Conservation (phyloP, 2,888 invertebrate genomes). For the Cataglyphis cursor region DNA sequence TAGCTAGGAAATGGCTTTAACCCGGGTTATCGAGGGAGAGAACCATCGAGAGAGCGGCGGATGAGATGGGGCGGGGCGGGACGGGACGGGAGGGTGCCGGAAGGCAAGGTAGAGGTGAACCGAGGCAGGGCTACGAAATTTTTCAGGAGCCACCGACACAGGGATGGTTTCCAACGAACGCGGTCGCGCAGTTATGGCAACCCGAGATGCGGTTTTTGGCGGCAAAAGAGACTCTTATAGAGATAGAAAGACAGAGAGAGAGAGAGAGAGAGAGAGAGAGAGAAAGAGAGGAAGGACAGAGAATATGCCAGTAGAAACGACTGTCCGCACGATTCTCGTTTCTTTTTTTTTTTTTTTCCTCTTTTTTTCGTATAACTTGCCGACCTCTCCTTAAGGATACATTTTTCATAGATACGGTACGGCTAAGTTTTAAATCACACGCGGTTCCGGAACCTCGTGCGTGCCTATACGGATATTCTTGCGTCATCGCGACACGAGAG, state of each 20-base stretch:
- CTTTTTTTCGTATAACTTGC: background rate
- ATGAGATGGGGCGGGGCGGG: slow-evolving; percentile 19
- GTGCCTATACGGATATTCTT: slow-evolving; percentile 16
- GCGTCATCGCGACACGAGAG: slow-evolving; percentile 29
- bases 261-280: background rate
- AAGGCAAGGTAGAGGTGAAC: slow-evolving; percentile 24
- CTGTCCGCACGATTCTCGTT: background rate
- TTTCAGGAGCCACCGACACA: slow-evolving; percentile 69
- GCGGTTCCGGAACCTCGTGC: slow-evolving; percentile 36
- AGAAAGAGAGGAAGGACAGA: background rate
- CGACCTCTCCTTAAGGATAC: slow-evolving; percentile 4
- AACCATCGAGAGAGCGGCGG: slow-evolving; percentile 45
- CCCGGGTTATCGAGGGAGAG: slow-evolving; percentile 75
- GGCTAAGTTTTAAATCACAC: slow-evolving; percentile 17
- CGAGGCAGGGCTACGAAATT: slow-evolving; percentile 71
- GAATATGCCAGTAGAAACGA: background rate
- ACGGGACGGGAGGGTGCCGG: slow-evolving; percentile 19
- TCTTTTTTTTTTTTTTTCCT: background rate
- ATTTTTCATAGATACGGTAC: slow-evolving; percentile 14
- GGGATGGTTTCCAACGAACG: slow-evolving; percentile 31
- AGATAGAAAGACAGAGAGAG: slow-evolving; percentile 20
- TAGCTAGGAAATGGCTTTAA: slow-evolving; percentile 77
- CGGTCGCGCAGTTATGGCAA: slow-evolving; percentile 49
- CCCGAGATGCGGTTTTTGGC: slow-evolving; percentile 74
- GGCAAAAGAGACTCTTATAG: slow-evolving; percentile 54